Conservation (phyloP, 2,113 vertebrate species). For the Mobula hypostoma region DNA sequence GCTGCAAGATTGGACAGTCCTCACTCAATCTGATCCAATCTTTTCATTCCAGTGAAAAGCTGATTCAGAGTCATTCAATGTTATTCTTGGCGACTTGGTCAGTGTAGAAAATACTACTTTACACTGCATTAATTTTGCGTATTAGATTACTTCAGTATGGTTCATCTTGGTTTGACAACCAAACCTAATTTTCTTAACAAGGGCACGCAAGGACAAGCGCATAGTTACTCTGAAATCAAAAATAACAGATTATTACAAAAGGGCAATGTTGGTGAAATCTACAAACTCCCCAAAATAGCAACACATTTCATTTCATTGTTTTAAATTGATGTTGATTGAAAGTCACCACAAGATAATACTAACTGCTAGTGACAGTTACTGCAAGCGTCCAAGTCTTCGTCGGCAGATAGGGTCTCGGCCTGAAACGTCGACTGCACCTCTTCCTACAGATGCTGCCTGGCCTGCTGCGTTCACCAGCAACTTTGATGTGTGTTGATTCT, state of each 20-base stretch:
- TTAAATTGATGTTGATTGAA: background rate
- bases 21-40: too few species aligned
- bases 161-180: background rate
- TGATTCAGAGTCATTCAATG: background rate
- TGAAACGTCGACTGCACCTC: too few species aligned
- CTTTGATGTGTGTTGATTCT: too few species aligned
- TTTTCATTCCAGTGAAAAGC: background rate
- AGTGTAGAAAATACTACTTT: too few species aligned
- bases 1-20: background rate
- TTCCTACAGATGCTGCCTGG: too few species aligned
- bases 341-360: background rate
- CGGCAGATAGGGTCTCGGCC: background rate
- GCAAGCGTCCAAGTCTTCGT: background rate
- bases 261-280: background rate
- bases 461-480: too few species aligned
- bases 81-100: background rate
- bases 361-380: background rate
- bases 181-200: background rate
- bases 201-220: background rate
- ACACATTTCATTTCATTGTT: background rate
- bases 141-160: background rate
- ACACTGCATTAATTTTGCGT: too few species aligned
- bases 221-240: background rate
- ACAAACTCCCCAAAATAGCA: background rate
- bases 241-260: background rate